A percentile compares a stretch with the other conserved stretches of the same genome.
Evolutionary conservation across 2,888 invertebrate species (phyloP).

Genomic region (Pandemis heparana): DNA sequence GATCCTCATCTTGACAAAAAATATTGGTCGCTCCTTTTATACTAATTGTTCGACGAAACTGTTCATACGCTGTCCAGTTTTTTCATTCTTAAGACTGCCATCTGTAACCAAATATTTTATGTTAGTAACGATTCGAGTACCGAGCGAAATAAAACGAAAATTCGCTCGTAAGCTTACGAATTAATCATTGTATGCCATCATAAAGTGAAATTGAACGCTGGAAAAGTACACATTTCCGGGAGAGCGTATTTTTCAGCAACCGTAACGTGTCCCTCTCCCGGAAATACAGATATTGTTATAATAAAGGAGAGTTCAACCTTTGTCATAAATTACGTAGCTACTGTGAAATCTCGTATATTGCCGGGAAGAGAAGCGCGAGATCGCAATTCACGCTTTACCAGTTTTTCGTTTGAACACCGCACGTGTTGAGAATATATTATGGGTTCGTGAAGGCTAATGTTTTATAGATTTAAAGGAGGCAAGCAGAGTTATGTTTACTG

Average conservation of each 20-base stretch:
- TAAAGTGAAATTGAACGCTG: slow-evolving; percentile 18
- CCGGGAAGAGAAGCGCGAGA: slow-evolving; percentile 13
- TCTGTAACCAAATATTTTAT: slow-evolving; percentile 17
- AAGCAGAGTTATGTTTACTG: neutral
- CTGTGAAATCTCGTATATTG: slow-evolving; percentile 31
- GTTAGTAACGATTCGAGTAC: neutral
- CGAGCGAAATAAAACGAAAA: neutral
- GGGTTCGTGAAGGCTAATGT: neutral
- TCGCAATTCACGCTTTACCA: slow-evolving; percentile 20
- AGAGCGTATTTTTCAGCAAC: slow-evolving; percentile 15
- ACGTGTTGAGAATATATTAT: slow-evolving; percentile 26
- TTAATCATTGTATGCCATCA: slow-evolving; percentile 11
- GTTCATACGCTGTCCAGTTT: slow-evolving; percentile 13
- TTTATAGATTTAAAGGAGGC: neutral
- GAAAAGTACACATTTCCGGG: slow-evolving; percentile 27
- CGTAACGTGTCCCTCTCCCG: neutral
- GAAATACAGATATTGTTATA: slow-evolving; percentile 12
- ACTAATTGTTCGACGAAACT: neutral
- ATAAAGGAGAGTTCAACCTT: slow-evolving; percentile 17
- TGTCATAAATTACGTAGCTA: slow-evolving; percentile 35
- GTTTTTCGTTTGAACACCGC: slow-evolving; percentile 14
- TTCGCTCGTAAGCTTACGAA: neutral
- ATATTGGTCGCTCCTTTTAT: slow-evolving; percentile 16
- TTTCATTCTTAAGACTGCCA: slow-evolving; percentile 20
- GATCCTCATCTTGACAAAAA: slow-evolving; percentile 55